Percentiles rank a stretch among this genome's conserved stretches.
Conservation (phyloP, 2,888 invertebrate genomes). For the Brachynemurus nebulosus region DNA sequence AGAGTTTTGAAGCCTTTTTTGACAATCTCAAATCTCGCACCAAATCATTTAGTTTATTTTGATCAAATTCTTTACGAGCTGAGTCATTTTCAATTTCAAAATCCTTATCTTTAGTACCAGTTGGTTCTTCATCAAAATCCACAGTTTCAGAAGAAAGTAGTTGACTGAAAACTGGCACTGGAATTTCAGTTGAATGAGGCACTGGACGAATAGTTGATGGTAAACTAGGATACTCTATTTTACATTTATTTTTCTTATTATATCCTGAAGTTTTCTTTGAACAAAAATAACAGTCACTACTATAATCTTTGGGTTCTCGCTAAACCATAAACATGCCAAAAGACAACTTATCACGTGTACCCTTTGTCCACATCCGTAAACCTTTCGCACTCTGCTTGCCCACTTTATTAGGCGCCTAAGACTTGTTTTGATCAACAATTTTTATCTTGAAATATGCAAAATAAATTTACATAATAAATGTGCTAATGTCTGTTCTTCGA, state of each 20-base stretch:
- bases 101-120: not conserved
- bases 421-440: conserved; percentile 14
- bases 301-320: conserved; percentile 12
- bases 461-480: not conserved
- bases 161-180: conserved; percentile 2
- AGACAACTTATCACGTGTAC: conserved; percentile 1
- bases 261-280: not conserved
- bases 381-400: conserved; percentile 15
- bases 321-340: conserved; percentile 11
- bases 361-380: conserved; percentile 16
- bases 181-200: not conserved
- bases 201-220: not conserved
- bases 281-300: not conserved
- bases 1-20: conserved; percentile 13
- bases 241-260: not conserved
- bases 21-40: conserved; percentile 15
- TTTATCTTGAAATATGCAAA: not conserved
- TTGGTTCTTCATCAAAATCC: not conserved
- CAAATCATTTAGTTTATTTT: conserved; percentile 14
- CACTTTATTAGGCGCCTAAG: conserved; percentile 16
- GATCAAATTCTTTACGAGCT: conserved; percentile 6
- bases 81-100: conserved; percentile 6
- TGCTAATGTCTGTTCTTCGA: not conserved
- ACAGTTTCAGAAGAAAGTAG: conserved; percentile 3
- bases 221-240: not conserved